Evolutionary conservation across 2,797 vertebrate genomes (phyloP).

Genomic region (Sebastes goodei): DNA sequence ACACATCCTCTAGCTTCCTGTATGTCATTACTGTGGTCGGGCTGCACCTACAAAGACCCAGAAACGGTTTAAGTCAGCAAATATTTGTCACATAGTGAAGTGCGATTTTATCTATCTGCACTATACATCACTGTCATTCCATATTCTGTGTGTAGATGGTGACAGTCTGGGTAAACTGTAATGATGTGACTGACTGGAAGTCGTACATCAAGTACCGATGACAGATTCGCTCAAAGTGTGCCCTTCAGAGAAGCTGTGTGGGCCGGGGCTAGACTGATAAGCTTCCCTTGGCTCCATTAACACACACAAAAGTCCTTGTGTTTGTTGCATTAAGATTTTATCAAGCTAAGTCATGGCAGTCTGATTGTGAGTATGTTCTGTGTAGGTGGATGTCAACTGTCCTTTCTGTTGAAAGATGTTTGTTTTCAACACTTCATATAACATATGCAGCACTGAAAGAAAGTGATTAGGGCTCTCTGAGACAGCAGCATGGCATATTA

Average conservation of each 20-base stretch:
- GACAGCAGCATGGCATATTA: slow-evolving; percentile 5
- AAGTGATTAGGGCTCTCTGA: slow-evolving; percentile 6
- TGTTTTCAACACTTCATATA: not conserved
- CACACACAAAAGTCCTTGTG: not conserved
- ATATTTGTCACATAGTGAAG: not conserved
- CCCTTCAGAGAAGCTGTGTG: slow-evolving; percentile 14
- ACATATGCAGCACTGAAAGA: not conserved
- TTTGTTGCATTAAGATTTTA: not conserved
- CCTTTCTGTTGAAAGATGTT: not conserved
- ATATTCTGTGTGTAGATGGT: slow-evolving; percentile 1
- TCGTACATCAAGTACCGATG: slow-evolving; percentile 2
- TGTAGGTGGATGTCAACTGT: not conserved
- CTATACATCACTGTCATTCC: not conserved
- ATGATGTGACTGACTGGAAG: slow-evolving; percentile 6
- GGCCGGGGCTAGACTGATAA: not conserved
- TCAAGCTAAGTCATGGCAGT: not conserved
- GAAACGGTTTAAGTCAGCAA: not conserved
- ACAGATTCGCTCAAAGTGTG: not conserved
- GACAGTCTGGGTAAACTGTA: slow-evolving; percentile 13
- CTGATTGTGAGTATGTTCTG: not conserved
- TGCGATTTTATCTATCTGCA: not conserved
- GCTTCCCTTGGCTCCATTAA: not conserved
- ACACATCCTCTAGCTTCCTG: not conserved
- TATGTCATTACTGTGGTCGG: not conserved
- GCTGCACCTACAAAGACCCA: not conserved